These are phyloP conservation scores for Argyresthia albistria DNA, from an alignment of 2,888 invertebrate species.

Conservation along the genomic window DNA sequence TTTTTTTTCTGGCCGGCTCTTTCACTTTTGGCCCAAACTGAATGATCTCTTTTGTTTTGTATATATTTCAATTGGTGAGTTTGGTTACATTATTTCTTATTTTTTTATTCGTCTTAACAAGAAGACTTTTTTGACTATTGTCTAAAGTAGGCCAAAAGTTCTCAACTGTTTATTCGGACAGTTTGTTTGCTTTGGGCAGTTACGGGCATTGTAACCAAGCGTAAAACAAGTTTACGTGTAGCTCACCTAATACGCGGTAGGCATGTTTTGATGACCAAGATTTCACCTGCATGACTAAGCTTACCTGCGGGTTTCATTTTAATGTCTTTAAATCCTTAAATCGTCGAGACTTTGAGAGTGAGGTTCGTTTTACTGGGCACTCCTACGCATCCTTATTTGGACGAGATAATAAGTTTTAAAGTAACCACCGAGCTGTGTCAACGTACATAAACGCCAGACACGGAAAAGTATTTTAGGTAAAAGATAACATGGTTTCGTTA, in stretches of 20 bases:
- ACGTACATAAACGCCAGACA: constrained; percentile 18
- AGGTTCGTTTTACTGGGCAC: not conserved
- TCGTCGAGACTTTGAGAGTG: not conserved
- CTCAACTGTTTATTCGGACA: constrained; percentile 23
- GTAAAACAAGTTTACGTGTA: constrained; percentile 21
- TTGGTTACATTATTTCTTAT: no score
- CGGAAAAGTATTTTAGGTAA: not conserved
- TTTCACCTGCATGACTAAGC: no score
- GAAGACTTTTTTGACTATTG: constrained; percentile 58
- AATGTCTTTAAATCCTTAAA: not conserved
- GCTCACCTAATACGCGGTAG: not conserved
- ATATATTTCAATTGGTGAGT: no score
- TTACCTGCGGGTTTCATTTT: no score
- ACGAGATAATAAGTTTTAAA: constrained; percentile 40
- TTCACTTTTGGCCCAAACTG: no score
- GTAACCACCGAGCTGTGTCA: constrained; percentile 51
- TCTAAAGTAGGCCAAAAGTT: constrained; percentile 53
- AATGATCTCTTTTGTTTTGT: no score
- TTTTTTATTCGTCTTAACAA: constrained; percentile 40
- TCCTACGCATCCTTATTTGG: constrained; percentile 35
- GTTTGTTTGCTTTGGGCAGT: constrained; percentile 32
- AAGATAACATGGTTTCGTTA: no score
- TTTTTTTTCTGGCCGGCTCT: no score
- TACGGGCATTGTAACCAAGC: constrained; percentile 30
- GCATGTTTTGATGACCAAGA: no score